These are phyloP conservation scores for Propithecus coquereli DNA, from an alignment of 2,113 vertebrate species.

Conservation along the genomic window DNA sequence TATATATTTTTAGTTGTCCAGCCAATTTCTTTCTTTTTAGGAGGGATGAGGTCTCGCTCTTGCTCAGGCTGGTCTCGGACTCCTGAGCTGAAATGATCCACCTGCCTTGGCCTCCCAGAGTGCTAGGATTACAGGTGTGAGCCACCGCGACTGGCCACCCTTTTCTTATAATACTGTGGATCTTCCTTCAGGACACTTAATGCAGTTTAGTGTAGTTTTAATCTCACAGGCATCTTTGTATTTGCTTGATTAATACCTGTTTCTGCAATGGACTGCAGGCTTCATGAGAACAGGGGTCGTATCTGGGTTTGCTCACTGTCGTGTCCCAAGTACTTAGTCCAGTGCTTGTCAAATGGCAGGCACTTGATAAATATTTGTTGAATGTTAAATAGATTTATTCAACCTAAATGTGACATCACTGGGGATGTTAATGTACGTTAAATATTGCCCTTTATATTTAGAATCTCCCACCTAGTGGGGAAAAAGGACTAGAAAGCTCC, in stretches of 20 bases:
- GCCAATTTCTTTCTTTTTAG: too few relatives aligned
- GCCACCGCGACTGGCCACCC: too few relatives aligned
- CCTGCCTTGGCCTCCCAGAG: too few relatives aligned
- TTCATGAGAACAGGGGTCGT: background rate
- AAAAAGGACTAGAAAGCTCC: background rate
- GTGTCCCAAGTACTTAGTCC: background rate
- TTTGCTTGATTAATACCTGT: background rate
- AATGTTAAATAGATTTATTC: background rate
- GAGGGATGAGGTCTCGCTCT: too few relatives aligned
- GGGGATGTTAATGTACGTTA: background rate
- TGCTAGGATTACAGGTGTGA: too few relatives aligned
- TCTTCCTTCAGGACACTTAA: background rate
- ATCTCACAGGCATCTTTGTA: background rate
- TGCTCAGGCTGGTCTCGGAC: too few relatives aligned
- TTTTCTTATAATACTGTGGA: background rate
- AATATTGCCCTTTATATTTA: background rate
- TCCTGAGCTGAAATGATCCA: too few relatives aligned
- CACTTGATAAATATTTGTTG: background rate
- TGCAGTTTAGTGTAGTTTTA: background rate
- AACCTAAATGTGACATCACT: background rate
- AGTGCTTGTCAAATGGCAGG: background rate
- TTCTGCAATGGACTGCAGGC: background rate
- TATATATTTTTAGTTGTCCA: too few relatives aligned
- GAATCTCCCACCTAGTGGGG: background rate
- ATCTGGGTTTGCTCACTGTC: background rate